Conservation (phyloP, 2,888 invertebrate genomes). For the Stenurella melanura region DNA sequence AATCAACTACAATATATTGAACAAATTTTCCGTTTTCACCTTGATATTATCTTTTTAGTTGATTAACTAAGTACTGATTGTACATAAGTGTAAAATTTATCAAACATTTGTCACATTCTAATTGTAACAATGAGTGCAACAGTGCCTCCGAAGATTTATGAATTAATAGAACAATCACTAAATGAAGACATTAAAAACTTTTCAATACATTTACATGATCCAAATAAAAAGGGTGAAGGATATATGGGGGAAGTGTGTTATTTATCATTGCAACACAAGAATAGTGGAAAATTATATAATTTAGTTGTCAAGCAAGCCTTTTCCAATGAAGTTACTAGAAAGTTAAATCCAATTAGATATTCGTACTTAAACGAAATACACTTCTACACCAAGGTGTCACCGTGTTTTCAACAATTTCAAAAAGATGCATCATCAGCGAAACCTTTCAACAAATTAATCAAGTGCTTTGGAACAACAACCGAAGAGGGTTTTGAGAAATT, state of each 20-base stretch:
- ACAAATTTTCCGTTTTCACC: background rate
- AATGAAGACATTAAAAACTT: conserved; percentile 28
- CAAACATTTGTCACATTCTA: background rate
- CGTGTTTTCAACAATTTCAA: conserved; percentile 40
- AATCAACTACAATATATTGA: background rate
- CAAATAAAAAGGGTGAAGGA: conserved; percentile 49
- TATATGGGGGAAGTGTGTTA: conserved; percentile 44
- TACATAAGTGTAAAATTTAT: background rate
- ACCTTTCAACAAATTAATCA: conserved; percentile 31
- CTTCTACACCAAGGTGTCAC: conserved; percentile 43
- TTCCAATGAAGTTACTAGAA: conserved; percentile 16
- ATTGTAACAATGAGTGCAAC: background rate
- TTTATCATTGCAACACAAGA: conserved; percentile 39
- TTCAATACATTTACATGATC: background rate
- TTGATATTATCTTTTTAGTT: background rate
- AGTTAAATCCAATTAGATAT: conserved; percentile 26
- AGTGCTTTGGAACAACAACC: conserved; percentile 32
- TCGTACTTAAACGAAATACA: conserved; percentile 45
- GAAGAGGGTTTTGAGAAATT: conserved; percentile 45
- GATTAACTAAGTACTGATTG: background rate
- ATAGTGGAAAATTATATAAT: conserved; percentile 23
- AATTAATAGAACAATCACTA: conserved; percentile 7
- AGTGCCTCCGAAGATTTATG: background rate
- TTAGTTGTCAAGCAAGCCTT: conserved; percentile 46
- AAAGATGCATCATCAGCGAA: background rate